Conservation (phyloP, 1,140 invertebrate genomes). For the Anastrepha obliqua region DNA sequence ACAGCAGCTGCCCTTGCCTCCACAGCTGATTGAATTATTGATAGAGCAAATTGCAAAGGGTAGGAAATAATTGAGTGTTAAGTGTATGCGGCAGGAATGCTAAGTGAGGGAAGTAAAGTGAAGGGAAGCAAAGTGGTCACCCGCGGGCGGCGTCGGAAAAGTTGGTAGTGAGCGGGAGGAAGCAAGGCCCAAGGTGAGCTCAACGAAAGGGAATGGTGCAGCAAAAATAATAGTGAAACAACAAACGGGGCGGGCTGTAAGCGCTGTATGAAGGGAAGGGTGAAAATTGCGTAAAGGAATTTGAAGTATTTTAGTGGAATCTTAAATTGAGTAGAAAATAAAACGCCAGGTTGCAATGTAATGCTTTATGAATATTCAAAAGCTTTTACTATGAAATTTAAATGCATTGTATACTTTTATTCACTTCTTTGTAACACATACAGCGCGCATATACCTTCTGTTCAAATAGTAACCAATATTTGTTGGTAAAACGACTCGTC, state of each 20-base stretch:
- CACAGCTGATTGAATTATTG: constrained; percentile 48
- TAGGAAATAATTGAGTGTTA: constrained; percentile 51
- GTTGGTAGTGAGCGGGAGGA: too few relatives aligned
- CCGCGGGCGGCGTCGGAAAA: too few relatives aligned
- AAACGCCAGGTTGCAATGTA: background rate
- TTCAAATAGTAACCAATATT: too few relatives aligned
- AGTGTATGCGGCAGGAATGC: constrained; percentile 38
- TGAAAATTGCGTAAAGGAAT: background rate
- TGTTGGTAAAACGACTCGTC: too few relatives aligned
- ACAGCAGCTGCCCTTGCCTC: constrained; percentile 21
- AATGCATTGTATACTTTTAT: constrained; percentile 4
- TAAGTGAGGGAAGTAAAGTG: background rate
- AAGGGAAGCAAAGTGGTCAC: background rate
- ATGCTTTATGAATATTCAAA: constrained; percentile 40
- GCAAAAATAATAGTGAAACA: background rate
- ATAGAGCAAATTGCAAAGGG: constrained; percentile 47
- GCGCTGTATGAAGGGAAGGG: background rate
- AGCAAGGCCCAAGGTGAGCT: too few relatives aligned
- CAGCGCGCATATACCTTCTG: too few relatives aligned
- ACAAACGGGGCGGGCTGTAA: background rate
- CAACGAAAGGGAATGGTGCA: too few relatives aligned
- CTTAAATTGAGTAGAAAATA: background rate
- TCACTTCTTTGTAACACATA: background rate
- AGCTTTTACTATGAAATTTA: background rate
- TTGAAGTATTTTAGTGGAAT: background rate